Base-by-base conservation (phyloP, 2,113 vertebrate species). In the Rhea pennata region DNA sequence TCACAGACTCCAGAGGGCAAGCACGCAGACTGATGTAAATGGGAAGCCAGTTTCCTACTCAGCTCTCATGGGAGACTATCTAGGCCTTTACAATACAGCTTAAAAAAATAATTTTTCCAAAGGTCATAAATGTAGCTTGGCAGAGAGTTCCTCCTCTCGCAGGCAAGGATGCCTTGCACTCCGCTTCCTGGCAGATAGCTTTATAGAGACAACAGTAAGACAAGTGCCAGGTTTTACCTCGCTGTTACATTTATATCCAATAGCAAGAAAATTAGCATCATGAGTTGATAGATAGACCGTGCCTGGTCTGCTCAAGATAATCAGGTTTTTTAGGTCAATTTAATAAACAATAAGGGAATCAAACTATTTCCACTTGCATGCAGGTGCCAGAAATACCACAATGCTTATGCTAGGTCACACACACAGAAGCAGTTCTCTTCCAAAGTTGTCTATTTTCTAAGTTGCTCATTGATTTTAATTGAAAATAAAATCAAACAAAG, bases 381-480 rank as follows among this genome's bases (percentile, higher is more conserved):
- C 33, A 87, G 61, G 64, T 86, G 59, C 61, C 80, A 96, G 80
- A 95, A 93, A 86, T 29, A 80, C 33, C 54, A 81, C n/a, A 73
- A 29, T 56, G 69, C 44, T 92, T 81, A 86, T 14, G 17, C 46
- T 70, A 86, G 50, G 77, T 10, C 65, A 66, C 36, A 58, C 10
- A 39, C 31, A 50, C 5, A 1, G 7, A 88, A 80, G 80, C 3
- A 71, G 14, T 26, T 84, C 59, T 77, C 33, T n/a, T 53, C 69
- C 36, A 79, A 56, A 40, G 58, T 33, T 19, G 33, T n/a, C 22
- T 70, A 67, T 42, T 72, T 93, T 85, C 10, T 56, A 70, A 21
- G 65, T 31, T 70, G 29, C 33, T 73, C 31, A 39, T 13, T 70
- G 50, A 44, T 62, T 70, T 94, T 27, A 81, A 12, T 33, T 88